Evolutionary conservation across 2,113 vertebrate genomes (phyloP).

Genomic region (Lepidothrix coronata): DNA sequence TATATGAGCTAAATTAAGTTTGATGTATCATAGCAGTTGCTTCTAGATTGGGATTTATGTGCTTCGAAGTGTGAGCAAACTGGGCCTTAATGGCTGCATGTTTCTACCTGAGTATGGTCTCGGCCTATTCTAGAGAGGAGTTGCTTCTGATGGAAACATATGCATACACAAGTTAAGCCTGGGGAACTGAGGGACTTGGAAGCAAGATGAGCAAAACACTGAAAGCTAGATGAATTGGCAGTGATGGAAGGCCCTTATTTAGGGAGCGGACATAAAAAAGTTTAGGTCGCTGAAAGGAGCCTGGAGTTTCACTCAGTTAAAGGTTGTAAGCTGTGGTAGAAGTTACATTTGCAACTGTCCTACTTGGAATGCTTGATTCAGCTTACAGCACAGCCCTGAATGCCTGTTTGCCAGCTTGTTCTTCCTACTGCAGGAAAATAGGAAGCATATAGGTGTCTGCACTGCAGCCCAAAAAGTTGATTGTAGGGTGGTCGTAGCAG

Average conservation of each 20-base stretch:
- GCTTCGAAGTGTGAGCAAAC: not conserved
- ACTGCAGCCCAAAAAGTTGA: not conserved
- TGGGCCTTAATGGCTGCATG: not conserved
- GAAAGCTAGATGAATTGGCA: not conserved
- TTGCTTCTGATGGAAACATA: not conserved
- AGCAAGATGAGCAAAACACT: not conserved
- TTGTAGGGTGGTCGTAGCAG: not conserved
- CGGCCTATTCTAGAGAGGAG: not conserved
- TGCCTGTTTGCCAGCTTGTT: not conserved
- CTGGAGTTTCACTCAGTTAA: not conserved
- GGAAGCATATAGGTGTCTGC: not conserved
- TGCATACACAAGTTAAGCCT: not conserved
- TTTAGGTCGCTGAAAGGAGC: not conserved
- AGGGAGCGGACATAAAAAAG: not conserved
- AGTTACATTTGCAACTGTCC: not conserved
- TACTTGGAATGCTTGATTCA: not conserved
- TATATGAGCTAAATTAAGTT: not conserved
- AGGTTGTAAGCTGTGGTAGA: not conserved
- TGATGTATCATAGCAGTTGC: not conserved
- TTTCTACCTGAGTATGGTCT: not conserved
- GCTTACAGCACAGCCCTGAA: not conserved
- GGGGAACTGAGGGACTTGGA: not conserved
- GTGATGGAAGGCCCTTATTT: not conserved
- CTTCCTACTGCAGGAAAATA: not conserved
- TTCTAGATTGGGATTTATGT: not conserved